Evolutionary conservation across 23 tunicate species (phyloP).

Genomic region (Diplosoma virens): DNA sequence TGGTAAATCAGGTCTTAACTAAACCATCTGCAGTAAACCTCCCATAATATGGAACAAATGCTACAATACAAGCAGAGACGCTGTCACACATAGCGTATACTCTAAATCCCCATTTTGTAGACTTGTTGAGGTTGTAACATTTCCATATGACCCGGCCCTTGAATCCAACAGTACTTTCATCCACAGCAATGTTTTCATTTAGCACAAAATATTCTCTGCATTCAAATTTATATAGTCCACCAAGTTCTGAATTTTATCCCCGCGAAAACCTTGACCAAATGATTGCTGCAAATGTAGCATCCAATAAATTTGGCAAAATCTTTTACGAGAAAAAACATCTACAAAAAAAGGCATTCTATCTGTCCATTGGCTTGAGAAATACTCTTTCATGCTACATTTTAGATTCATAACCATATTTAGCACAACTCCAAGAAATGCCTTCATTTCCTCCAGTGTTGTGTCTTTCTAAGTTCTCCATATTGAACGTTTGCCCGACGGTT

Average conservation of each 20-base stretch:
- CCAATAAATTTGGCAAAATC: conserved; percentile 28
- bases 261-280: conserved; percentile 24
- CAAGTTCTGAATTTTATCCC: conserved; percentile 25
- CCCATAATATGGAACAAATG: conserved; percentile 25
- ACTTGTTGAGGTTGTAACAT: conserved; percentile 29
- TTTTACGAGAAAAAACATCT: conserved; percentile 31
- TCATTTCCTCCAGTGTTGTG: conserved; percentile 37
- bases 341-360: conserved; percentile 39
- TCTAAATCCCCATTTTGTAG: conserved; percentile 16
- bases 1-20: conserved; percentile 22
- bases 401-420: conserved; percentile 21
- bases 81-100: conserved; percentile 26
- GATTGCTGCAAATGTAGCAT: conserved; percentile 22
- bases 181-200: conserved; percentile 18
- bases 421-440: conserved; percentile 30
- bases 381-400: conserved; percentile 22
- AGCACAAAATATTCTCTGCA: conserved; percentile 27
- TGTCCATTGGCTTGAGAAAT: conserved; percentile 23
- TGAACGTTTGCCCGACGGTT: no score
- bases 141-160: conserved; percentile 27
- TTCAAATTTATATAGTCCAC: conserved; percentile 26
- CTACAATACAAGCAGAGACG: conserved; percentile 19
- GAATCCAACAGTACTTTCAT: conserved; percentile 37
- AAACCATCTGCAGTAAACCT: conserved; percentile 9
- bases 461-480: no score